Evolutionary conservation across 2,113 vertebrate species (phyloP), one percentile per base, ranked within the genome.

Genomic region (Turnix velox): DNA sequence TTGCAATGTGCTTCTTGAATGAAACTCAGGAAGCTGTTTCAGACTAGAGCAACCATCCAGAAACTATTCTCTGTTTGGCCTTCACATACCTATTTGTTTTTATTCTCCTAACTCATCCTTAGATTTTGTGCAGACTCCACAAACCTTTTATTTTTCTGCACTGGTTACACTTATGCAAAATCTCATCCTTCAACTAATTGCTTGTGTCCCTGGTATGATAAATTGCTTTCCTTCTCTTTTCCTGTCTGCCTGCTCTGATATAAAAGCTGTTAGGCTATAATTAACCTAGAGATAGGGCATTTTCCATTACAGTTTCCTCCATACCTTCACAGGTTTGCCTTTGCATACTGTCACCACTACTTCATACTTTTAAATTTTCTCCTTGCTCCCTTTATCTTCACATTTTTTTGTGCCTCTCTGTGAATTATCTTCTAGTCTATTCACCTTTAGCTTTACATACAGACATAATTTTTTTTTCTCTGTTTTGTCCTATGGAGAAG

Each of bases 141-240:
- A 78, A 88, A 63, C 18, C 35, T 69, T 90, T 91, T 23, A 7
- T 87, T 93, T 88, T 94, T 87, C 87, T 74, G 30, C 43, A 43
- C 48, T 48, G 43, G 55, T 78, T 63, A 68, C 14, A 81, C 69
- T 88, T 78, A 88, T 74, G 65, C 68, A 92, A 88, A 93, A 79
- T 88, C 46, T 78, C 43, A 78, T 81, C 65, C 69, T 90, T 92
- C 52, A 81, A 18, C 35, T 92, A 95, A 88, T 92, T 91, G 48
- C 31, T 67, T 91, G 14, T 78, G 61, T 81, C 52, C 61, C 40
- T 31, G 51, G 0, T 65, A 18, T 65, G 80, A 95, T 57, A n/a
- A 89, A 88, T 87, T 87, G 57, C 52, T 78, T 93, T 71, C 20
- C 23, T 90, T 73, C 58, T 83, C 68, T 87, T 77, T 81, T 88